Evolutionary conservation across 2,113 vertebrate genomes (phyloP), one percentile per base, ranked within the genome.

Genomic region (Garra rufa): DNA sequence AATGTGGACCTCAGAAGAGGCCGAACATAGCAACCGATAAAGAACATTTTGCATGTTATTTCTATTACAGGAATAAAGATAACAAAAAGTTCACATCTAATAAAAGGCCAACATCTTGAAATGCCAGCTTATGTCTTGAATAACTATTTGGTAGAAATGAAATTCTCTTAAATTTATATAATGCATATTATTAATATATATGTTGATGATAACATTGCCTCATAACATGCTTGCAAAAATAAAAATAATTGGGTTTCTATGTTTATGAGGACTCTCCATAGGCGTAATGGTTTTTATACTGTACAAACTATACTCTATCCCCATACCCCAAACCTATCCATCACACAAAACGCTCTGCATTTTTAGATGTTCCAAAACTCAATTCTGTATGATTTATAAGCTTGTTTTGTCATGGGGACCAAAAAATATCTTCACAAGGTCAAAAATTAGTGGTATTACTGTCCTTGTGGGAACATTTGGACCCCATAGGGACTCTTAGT

Each of bases 1-100:
- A 79, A 79, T 63, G 4, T 79, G 38, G n/a, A 63, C 38, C 34
- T 78, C 52, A 43, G 55, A 76, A 55, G 17, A 44, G 76, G 34
- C 52, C 52, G 26, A 26, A 78, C 13, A 59, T 14, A 19, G 13
- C 76, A 26, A 61, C 34, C 2, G 34, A 77, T 59, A 8, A 55
- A 28, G 4, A 26, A 79, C 76, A 41, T 63, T 44, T 79, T 9
- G n/a, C 76, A 79, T 44, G 57, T 44, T 63, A 61, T 63, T 63
- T 43, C 55, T 44, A 19, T 28, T 6, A 61, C 19, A 57, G 48
- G 6, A 15, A 19, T 61, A 21, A 3, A 44, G 69, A 78, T 24
- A 59, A 14, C 10, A 44, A 59, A 21, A 59, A 24, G 38, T 61
- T 61, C 55, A 61, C 24, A 61, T 43, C n/a, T 10, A 38, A 78